Evolutionary conservation across 1,140 invertebrate genomes (phyloP).

Genomic region (Listronotus oregonensis): DNA sequence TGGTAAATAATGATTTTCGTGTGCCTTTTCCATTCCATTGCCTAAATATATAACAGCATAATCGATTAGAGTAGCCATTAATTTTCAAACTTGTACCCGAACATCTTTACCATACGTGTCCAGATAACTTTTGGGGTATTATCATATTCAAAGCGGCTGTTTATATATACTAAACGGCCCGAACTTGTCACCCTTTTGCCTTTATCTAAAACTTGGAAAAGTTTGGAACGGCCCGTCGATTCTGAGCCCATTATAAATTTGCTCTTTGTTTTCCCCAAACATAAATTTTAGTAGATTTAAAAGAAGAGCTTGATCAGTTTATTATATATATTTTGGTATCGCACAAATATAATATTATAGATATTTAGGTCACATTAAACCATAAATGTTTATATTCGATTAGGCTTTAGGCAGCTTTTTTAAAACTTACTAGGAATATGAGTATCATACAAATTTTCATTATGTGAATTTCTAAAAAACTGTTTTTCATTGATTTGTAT

Average conservation of each 20-base stretch:
- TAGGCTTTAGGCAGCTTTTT: no score
- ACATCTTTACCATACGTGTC: constrained; percentile 26
- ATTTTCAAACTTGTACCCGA: constrained; percentile 20
- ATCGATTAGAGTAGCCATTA: constrained; percentile 22
- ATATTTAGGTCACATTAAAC: no score
- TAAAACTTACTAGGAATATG: no score
- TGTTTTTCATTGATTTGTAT: no score
- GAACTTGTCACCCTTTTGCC: constrained; percentile 17
- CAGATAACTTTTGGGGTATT: constrained; percentile 22
- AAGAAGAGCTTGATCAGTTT: background rate
- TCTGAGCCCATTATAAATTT: constrained; percentile 26
- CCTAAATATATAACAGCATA: no score
- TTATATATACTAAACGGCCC: constrained; percentile 19
- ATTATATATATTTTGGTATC: no score
- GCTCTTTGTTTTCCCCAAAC: constrained; percentile 15
- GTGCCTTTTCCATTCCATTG: no score
- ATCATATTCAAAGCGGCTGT: constrained; percentile 21
- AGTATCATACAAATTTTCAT: no score
- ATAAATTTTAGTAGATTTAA: constrained; percentile 10
- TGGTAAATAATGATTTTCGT: no score
- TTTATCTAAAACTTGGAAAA: constrained; percentile 23
- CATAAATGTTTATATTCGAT: no score
- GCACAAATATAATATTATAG: no score
- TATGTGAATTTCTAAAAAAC: no score
- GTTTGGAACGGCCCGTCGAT: constrained; percentile 6